A percentile compares a stretch with the other conserved stretches of the same genome.
These are phyloP conservation scores for Festucalex cinctus DNA, from an alignment of 2,113 vertebrate genomes.

Conservation along the genomic window DNA sequence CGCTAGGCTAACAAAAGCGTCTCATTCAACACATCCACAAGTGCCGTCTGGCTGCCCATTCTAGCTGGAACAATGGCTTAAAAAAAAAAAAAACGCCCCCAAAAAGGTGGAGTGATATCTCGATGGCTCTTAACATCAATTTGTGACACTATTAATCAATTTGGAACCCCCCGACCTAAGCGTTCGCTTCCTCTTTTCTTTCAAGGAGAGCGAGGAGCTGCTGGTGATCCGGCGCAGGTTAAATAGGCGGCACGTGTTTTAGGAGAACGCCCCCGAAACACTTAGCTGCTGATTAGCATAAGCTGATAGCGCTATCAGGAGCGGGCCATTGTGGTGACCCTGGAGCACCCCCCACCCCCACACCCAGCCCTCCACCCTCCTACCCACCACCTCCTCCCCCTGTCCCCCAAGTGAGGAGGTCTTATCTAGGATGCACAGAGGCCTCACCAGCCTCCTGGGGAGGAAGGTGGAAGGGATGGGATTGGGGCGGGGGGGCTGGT, in stretches of 20 bases:
- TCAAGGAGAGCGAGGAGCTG: constrained; percentile 55
- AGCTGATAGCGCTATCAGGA: constrained; percentile 75
- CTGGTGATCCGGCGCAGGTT: constrained; percentile 72
- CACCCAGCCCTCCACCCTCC: neutral
- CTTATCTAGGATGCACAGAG: constrained; percentile 72
- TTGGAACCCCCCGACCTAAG: constrained; percentile 28
- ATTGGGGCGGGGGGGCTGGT: neutral
- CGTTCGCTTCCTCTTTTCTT: constrained; percentile 30
- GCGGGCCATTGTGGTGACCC: constrained; percentile 72
- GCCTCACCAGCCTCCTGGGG: constrained; percentile 66
- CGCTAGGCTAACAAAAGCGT: constrained; percentile 49
- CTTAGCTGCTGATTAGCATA: constrained; percentile 78
- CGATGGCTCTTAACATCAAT: constrained; percentile 67
- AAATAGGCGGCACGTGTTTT: constrained; percentile 69
- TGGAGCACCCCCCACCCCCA: constrained; percentile 36
- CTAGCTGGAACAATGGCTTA: constrained; percentile 65
- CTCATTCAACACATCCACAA: constrained; percentile 56
- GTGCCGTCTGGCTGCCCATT: constrained; percentile 44
- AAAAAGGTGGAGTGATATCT: constrained; percentile 37
- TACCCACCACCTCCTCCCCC: constrained; percentile 18
- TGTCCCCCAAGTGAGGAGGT: constrained; percentile 50
- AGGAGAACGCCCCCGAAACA: constrained; percentile 69
- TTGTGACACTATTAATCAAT: constrained; percentile 73
- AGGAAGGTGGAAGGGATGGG: constrained; percentile 40
- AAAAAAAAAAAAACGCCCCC: constrained; percentile 40